These are phyloP conservation scores for Brachyptera putata DNA, from an alignment of 2,888 invertebrate species.

Conservation along the genomic window DNA sequence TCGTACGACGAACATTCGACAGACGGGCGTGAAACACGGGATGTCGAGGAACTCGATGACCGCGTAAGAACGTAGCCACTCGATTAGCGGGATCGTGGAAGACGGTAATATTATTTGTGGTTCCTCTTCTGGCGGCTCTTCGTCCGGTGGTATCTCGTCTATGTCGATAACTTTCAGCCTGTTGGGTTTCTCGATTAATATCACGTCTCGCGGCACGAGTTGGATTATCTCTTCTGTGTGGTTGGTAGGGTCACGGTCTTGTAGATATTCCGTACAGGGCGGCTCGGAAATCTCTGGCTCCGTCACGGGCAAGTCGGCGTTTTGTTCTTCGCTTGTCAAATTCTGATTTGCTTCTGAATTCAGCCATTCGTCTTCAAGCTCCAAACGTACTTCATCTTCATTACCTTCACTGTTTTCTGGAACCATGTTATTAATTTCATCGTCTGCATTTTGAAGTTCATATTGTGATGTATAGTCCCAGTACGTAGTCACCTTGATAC, in stretches of 20 bases:
- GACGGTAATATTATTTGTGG: neutral
- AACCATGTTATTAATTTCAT: too few relatives aligned
- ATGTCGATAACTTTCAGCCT: neutral
- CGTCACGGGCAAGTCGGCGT: neutral
- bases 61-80: neutral
- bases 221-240: neutral
- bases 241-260: neutral
- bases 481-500: too few relatives aligned
- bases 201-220: neutral
- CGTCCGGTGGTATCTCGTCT: neutral
- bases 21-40: constrained; percentile 39
- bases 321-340: neutral
- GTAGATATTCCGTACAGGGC: neutral
- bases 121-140: neutral
- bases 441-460: too few relatives aligned
- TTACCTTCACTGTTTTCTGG: too few relatives aligned
- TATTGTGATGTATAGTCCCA: too few relatives aligned
- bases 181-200: neutral
- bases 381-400: too few relatives aligned
- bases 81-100: neutral
- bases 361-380: too few relatives aligned
- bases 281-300: neutral
- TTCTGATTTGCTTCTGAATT: too few relatives aligned
- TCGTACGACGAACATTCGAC: constrained; percentile 42
- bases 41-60: constrained; percentile 35